phyloP scores from a whole-genome alignment of 2,113 vertebrate species.

The Haemorhous mexicanus region DNA sequence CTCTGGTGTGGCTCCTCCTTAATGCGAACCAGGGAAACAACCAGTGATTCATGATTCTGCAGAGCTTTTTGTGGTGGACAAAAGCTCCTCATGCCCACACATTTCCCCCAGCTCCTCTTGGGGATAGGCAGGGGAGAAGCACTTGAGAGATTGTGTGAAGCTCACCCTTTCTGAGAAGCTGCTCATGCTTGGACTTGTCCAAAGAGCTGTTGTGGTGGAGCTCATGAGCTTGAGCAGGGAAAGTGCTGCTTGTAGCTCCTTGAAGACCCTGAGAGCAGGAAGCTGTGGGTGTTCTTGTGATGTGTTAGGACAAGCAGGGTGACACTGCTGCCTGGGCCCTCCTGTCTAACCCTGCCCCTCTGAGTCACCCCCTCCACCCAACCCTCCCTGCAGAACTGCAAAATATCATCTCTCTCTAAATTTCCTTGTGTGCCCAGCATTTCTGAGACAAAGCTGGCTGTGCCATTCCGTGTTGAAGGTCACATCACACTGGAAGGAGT shows the following conservation, averaged over 20 bases:
- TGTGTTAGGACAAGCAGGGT: background rate
- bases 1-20: background rate
- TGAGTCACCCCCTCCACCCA: background rate
- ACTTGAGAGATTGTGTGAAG: background rate
- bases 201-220: background rate
- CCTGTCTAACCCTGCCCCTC: background rate
- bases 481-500: background rate
- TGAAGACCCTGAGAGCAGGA: background rate
- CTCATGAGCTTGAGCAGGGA: background rate
- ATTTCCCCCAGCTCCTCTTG: background rate
- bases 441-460: background rate
- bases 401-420: background rate
- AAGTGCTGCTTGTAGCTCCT: background rate
- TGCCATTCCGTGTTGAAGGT: rapidly evolving
- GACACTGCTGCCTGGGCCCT: background rate
- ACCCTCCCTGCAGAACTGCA: background rate
- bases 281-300: background rate
- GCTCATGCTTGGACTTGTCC: background rate
- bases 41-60: background rate
- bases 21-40: background rate
- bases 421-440: background rate
- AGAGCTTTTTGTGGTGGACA: background rate
- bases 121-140: background rate
- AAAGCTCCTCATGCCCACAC: background rate
- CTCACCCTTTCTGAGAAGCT: background rate